phyloP scores from a whole-genome alignment of 2,888 invertebrate genomes.

The Mythimna vitellina region DNA sequence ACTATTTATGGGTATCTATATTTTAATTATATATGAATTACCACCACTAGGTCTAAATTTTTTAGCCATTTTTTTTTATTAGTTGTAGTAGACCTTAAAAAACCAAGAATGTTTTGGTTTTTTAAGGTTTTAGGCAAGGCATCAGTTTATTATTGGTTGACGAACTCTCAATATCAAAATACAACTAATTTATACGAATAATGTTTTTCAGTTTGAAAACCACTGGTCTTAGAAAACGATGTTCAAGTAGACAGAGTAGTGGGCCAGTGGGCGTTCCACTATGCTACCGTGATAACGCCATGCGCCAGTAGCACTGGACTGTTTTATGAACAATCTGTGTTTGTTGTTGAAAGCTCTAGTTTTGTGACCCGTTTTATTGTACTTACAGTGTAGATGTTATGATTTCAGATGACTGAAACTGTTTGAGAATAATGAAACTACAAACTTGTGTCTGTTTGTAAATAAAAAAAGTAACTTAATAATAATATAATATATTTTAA shows the following conservation, averaged over 20 bases:
- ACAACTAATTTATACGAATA: background rate
- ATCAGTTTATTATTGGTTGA: no score
- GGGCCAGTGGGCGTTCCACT: conserved; percentile 56
- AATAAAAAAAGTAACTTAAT: no score
- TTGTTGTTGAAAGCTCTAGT: conserved; percentile 45
- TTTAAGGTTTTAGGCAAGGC: no score
- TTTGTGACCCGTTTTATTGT: conserved; percentile 2
- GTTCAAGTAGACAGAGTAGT: conserved; percentile 41
- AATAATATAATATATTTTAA: no score
- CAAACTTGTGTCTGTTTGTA: background rate
- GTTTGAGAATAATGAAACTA: background rate
- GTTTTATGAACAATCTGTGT: conserved; percentile 58
- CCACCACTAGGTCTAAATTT: no score
- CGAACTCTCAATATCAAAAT: background rate
- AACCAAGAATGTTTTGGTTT: no score
- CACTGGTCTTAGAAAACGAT: conserved; percentile 37
- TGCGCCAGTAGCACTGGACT: conserved; percentile 58
- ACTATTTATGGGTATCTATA: no score
- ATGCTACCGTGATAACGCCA: conserved; percentile 63
- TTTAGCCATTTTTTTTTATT: no score
- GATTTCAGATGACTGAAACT: background rate
- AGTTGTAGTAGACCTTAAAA: no score
- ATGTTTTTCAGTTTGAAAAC: conserved; percentile 20
- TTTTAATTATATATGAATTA: no score
- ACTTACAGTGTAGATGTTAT: background rate